These are phyloP conservation scores for Podarcis muralis DNA, from an alignment of 2,113 vertebrate species.

Conservation along the genomic window DNA sequence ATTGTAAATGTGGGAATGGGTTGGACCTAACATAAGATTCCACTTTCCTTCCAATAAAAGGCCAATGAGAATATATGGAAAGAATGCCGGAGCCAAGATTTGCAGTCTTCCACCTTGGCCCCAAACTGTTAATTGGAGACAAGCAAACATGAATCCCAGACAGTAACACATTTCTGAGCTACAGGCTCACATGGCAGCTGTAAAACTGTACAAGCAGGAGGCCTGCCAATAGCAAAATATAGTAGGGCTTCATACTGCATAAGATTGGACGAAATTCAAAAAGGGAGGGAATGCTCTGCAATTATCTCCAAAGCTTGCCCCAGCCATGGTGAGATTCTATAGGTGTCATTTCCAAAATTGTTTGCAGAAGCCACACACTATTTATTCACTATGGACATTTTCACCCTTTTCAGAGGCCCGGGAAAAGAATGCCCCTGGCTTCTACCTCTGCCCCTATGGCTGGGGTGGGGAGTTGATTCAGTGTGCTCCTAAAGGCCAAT, in stretches of 20 bases:
- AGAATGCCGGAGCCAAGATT: slow-evolving; percentile 27
- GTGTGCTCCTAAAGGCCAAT: too few species aligned
- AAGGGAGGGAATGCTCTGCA: not conserved
- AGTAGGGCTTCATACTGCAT: not conserved
- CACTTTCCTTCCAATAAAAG: not conserved
- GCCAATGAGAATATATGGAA: slow-evolving; percentile 7
- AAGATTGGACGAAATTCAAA: not conserved
- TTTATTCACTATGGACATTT: not conserved
- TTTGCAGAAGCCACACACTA: not conserved
- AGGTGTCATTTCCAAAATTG: not conserved
- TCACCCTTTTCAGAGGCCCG: not conserved
- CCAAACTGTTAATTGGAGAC: not conserved
- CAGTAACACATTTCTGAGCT: not conserved
- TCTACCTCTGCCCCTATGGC: too few species aligned
- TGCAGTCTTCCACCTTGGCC: not conserved
- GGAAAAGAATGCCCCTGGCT: not conserved
- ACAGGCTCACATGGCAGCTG: slow-evolving; percentile 26
- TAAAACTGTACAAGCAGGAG: slow-evolving; percentile 5
- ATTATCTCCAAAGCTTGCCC: not conserved
- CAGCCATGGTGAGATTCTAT: not conserved
- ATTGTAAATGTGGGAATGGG: not conserved
- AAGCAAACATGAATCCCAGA: not conserved
- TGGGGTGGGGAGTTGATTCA: too few species aligned
- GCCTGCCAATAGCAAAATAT: not conserved
- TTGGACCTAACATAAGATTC: not conserved